These are phyloP conservation scores for Cinclus cinclus DNA, from an alignment of 2,113 vertebrate species.

Conservation along the genomic window DNA sequence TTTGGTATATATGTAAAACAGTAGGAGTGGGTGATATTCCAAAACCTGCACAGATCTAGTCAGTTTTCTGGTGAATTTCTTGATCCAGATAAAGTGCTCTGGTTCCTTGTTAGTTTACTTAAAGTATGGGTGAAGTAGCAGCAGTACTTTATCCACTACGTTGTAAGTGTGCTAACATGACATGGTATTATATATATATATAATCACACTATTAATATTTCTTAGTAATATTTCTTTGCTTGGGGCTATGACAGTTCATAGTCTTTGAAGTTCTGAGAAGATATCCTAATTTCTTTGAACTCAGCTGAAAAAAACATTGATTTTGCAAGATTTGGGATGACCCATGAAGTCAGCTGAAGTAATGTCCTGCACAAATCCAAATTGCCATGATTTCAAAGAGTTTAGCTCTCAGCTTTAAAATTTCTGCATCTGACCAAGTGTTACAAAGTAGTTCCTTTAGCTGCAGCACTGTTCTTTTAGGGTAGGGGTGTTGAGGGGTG, in stretches of 20 bases:
- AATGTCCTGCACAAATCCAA: background rate
- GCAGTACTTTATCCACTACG: background rate
- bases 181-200: background rate
- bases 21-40: background rate
- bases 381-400: background rate
- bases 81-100: background rate
- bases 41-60: background rate
- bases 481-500: fast-evolving
- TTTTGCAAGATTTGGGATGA: background rate
- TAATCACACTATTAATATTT: background rate
- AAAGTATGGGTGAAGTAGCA: background rate
- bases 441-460: background rate
- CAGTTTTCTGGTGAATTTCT: background rate
- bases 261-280: background rate
- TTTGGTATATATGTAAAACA: background rate
- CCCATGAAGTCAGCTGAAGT: background rate
- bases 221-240: background rate
- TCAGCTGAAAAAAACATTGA: background rate
- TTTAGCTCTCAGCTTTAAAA: background rate
- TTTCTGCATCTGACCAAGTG: background rate
- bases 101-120: background rate
- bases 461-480: background rate
- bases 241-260: background rate
- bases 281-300: background rate
- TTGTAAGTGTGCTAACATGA: background rate